Evolutionary conservation across 2,113 vertebrate genomes (phyloP).

Genomic region (Periophthalmus modestus): DNA sequence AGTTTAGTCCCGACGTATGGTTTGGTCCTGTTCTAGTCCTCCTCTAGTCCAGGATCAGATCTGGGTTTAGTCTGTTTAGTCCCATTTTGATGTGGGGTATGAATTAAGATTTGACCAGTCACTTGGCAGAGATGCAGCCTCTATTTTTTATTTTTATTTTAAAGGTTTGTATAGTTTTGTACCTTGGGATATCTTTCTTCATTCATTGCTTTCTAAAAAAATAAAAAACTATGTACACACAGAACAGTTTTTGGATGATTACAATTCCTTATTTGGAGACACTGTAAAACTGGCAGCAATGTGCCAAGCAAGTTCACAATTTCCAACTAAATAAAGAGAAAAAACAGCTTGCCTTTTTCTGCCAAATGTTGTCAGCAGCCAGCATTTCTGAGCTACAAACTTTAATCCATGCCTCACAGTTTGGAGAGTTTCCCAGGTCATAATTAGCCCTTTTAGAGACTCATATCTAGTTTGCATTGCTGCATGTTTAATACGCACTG

Average conservation of each 20-base stretch:
- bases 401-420: background rate
- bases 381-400: slow-evolving; percentile 2
- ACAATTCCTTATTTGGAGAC: background rate
- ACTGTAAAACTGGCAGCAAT: background rate
- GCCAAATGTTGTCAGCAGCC: background rate
- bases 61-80: background rate
- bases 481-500: background rate
- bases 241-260: background rate
- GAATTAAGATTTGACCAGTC: too few relatives aligned
- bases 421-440: background rate
- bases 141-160: too few relatives aligned
- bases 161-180: background rate
- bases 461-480: background rate
- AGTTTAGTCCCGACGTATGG: background rate
- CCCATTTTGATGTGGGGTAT: too few relatives aligned
- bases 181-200: background rate
- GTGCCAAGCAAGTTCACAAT: background rate
- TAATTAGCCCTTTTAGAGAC: slow-evolving; percentile 10
- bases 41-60: background rate
- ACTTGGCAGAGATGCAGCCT: too few relatives aligned
- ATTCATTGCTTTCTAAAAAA: background rate
- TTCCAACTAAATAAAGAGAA: background rate
- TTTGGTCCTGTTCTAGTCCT: background rate
- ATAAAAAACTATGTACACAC: background rate
- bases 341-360: background rate